These are phyloP conservation scores for Papilio protenor DNA, from an alignment of 2,888 invertebrate genomes.

Conservation along the genomic window DNA sequence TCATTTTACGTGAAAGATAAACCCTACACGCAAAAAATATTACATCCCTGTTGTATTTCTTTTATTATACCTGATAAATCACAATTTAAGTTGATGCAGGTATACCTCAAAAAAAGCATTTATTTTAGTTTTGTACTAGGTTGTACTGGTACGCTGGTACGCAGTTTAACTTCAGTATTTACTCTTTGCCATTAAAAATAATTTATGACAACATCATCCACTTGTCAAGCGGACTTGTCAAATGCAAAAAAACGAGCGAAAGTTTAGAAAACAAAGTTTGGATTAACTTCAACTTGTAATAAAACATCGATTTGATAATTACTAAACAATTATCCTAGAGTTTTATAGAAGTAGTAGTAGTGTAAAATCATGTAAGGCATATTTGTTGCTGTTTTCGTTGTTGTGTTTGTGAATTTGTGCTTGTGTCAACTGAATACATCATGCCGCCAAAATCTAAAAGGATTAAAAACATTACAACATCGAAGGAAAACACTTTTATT, in stretches of 20 bases:
- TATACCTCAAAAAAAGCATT: not conserved
- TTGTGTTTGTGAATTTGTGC: slow-evolving; percentile 12
- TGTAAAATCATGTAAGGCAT: slow-evolving; percentile 9
- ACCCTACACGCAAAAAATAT: too few relatives aligned
- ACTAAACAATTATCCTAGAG: not conserved
- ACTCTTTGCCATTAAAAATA: not conserved
- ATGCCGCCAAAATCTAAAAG: slow-evolving; percentile 74
- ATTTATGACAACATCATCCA: slow-evolving; percentile 47
- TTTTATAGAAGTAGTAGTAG: not conserved
- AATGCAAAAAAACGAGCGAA: slow-evolving; percentile 66
- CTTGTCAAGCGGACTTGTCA: slow-evolving; percentile 47
- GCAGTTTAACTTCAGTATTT: not conserved
- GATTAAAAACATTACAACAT: slow-evolving; percentile 59
- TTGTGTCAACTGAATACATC: slow-evolving; percentile 50
- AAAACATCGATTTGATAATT: not conserved
- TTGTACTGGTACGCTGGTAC: not conserved
- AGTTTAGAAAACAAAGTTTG: slow-evolving; percentile 48
- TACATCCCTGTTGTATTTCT: too few relatives aligned
- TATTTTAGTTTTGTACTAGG: not conserved
- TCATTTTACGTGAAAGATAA: too few relatives aligned
- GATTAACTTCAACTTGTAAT: slow-evolving; percentile 23
- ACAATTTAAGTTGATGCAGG: not conserved
- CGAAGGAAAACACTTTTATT: slow-evolving; percentile 66
- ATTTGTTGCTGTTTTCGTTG: slow-evolving; percentile 31
- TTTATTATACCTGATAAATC: not conserved